phyloP scores from a whole-genome alignment of 2,113 vertebrate genomes.

The Mobula birostris region DNA sequence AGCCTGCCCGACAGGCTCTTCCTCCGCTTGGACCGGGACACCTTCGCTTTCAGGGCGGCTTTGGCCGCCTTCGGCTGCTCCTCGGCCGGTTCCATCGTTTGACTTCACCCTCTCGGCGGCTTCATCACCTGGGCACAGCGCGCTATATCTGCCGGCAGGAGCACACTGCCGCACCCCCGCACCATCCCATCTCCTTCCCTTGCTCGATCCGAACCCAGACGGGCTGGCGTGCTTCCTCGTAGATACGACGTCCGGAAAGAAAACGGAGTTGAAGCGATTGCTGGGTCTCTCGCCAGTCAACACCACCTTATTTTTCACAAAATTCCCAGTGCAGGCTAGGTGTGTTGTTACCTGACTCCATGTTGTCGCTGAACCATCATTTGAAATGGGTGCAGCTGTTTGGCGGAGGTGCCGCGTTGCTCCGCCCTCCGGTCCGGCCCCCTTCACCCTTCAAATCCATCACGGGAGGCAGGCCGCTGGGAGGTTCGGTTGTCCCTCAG shows the following conservation, averaged over 20 bases:
- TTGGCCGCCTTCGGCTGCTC: background rate
- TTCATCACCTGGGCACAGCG: background rate
- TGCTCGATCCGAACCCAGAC: no score
- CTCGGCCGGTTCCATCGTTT: background rate
- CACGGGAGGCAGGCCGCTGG: background rate
- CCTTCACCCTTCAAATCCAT: background rate
- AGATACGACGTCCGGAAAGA: background rate
- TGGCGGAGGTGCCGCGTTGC: background rate
- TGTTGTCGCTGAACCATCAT: background rate
- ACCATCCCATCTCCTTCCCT: no score
- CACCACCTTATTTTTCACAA: background rate
- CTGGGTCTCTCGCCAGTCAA: background rate
- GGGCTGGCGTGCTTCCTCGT: no score
- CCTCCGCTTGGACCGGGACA: constrained; percentile 32
- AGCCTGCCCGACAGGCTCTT: constrained; percentile 34
- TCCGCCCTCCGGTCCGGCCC: background rate
- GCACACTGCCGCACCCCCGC: no score
- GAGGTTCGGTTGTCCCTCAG: background rate
- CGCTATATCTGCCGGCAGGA: background rate
- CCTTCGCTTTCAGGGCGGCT: background rate
- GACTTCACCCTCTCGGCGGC: background rate
- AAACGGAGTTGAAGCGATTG: background rate
- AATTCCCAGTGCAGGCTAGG: background rate
- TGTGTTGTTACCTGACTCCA: constrained; percentile 27
- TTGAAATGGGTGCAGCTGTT: constrained; percentile 7